Evolutionary conservation across 2,888 invertebrate species (phyloP).

Genomic region (Blastobasis lacticolella): DNA sequence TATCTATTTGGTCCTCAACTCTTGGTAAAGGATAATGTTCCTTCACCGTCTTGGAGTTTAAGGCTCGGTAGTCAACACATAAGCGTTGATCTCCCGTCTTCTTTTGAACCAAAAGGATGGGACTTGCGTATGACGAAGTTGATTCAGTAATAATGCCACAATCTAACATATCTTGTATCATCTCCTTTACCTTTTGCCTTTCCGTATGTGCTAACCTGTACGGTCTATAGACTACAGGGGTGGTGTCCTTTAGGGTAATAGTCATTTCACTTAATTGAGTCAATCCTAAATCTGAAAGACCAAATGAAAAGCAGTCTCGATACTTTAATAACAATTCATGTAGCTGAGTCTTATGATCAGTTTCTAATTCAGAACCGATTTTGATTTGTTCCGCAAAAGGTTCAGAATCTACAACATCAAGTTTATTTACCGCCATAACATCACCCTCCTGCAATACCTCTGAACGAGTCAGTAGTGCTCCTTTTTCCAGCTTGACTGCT

Average conservation of each 20-base stretch:
- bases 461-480: conserved; percentile 1
- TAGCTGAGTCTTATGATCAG: not conserved
- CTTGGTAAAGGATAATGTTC: conserved; percentile 14
- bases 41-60: conserved; percentile 13
- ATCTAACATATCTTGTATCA: not conserved
- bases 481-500: not conserved
- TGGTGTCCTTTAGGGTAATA: not conserved
- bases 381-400: not conserved
- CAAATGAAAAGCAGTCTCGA: conserved; percentile 5
- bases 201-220: conserved; percentile 2
- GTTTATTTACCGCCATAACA: not conserved
- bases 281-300: conserved; percentile 3
- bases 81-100: conserved; percentile 17
- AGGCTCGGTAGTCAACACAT: conserved; percentile 17
- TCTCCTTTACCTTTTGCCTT: not conserved
- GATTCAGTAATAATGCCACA: conserved; percentile 8
- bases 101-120: conserved; percentile 21
- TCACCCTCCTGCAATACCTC: not conserved
- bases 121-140: conserved; percentile 22
- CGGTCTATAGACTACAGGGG: conserved; percentile 5
- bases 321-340: conserved; percentile 1
- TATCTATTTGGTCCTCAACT: conserved; percentile 5
- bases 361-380: not conserved
- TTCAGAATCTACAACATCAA: not conserved
- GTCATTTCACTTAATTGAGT: conserved; percentile 1